A percentile compares a stretch with the other conserved stretches of the same genome.
These are phyloP conservation scores for Lasioglossum zephyrum DNA, from an alignment of 2,888 invertebrate species.

Conservation along the genomic window DNA sequence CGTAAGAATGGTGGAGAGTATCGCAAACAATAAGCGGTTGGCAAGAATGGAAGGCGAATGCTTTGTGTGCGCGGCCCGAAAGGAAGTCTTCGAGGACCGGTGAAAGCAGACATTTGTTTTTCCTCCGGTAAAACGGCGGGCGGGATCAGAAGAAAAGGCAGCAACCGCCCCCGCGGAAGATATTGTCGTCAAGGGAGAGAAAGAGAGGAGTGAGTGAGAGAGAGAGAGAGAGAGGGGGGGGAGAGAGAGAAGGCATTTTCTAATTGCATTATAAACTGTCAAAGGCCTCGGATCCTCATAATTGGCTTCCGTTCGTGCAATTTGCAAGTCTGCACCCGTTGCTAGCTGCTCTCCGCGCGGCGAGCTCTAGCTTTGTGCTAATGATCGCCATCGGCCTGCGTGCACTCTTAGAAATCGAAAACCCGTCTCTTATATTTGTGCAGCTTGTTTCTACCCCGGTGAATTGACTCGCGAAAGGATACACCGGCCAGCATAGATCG, in stretches of 20 bases:
- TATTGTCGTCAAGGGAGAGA: slow-evolving; percentile 40
- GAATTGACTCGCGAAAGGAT: slow-evolving; percentile 53
- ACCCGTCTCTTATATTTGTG: slow-evolving; percentile 48
- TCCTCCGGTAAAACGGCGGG: slow-evolving; percentile 16
- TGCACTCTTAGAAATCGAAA: slow-evolving; percentile 65
- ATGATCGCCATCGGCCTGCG: slow-evolving; percentile 61
- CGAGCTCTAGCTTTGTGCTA: slow-evolving; percentile 53
- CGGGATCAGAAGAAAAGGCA: slow-evolving; percentile 46
- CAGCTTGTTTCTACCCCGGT: slow-evolving; percentile 46
- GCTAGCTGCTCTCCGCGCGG: not conserved
- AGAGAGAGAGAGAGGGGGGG: not conserved
- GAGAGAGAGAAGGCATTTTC: slow-evolving; percentile 51
- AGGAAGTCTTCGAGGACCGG: slow-evolving; percentile 35
- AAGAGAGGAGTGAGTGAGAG: slow-evolving; percentile 10
- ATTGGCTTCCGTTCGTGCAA: slow-evolving; percentile 64
- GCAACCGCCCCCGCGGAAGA: slow-evolving; percentile 29
- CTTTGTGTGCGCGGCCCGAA: slow-evolving; percentile 25
- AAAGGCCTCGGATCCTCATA: slow-evolving; percentile 59
- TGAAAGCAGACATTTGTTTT: slow-evolving; percentile 48
- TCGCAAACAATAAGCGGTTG: slow-evolving; percentile 34
- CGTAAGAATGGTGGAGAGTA: slow-evolving; percentile 16
- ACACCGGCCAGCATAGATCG: slow-evolving; percentile 27
- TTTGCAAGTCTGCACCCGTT: slow-evolving; percentile 52
- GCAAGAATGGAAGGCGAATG: slow-evolving; percentile 23
- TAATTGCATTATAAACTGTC: slow-evolving; percentile 71